Percentiles rank a stretch among this genome's conserved stretches.
phyloP scores from a whole-genome alignment of 2,797 vertebrate genomes.

The Schizopygopsis malacanthus region DNA sequence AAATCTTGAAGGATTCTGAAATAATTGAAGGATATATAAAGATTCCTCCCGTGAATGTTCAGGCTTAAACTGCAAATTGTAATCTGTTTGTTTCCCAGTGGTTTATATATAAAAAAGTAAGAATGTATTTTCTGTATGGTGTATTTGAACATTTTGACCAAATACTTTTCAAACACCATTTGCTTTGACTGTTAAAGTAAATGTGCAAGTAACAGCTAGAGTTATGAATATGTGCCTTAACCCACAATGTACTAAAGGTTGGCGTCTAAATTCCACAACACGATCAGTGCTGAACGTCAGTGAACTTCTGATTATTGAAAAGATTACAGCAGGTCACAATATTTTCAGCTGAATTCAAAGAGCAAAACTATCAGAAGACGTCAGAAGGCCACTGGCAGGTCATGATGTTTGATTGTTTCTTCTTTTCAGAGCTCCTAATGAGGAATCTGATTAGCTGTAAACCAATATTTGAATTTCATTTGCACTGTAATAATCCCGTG shows the following conservation, averaged over 20 bases:
- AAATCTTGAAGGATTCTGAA: background rate
- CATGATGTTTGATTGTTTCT: slow-evolving; percentile 41
- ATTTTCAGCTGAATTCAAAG: slow-evolving; percentile 8
- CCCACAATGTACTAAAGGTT: slow-evolving; percentile 52
- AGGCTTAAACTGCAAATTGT: too few species aligned
- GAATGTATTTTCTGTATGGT: background rate
- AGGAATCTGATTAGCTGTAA: slow-evolving; percentile 62
- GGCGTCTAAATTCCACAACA: slow-evolving; percentile 64
- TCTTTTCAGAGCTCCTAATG: slow-evolving; percentile 57
- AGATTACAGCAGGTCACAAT: slow-evolving; percentile 34
- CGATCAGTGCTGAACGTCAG: slow-evolving; percentile 63
- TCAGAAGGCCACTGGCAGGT: background rate
- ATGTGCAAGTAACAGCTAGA: slow-evolving; percentile 22
- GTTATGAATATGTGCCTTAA: slow-evolving; percentile 57
- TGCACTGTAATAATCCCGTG: slow-evolving; percentile 47
- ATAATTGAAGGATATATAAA: background rate
- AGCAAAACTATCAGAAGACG: slow-evolving; percentile 1
- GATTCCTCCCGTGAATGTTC: background rate
- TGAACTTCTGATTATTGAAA: slow-evolving; percentile 50
- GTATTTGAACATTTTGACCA: background rate
- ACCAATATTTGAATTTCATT: slow-evolving; percentile 62
- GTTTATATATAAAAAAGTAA: too few species aligned
- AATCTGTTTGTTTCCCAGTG: too few species aligned
- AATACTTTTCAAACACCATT: background rate
- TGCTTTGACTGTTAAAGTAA: background rate